Percentiles rank a stretch among this genome's conserved stretches.
Evolutionary conservation across 2,797 vertebrate species (phyloP).

Genomic region (Catostomus latipinnis): DNA sequence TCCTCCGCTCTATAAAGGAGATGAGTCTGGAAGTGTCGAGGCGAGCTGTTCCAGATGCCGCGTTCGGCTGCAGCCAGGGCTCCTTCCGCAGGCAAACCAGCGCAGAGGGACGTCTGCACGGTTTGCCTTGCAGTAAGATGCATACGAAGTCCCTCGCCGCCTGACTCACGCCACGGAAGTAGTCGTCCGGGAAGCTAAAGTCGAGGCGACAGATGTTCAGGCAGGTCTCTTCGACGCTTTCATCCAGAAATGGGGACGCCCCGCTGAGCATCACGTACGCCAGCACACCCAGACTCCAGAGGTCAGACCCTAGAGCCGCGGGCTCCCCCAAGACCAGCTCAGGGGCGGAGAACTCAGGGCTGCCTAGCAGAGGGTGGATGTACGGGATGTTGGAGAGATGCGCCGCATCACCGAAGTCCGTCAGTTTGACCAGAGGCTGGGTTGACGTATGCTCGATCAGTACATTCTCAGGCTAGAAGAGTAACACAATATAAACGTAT

Average conservation of each 20-base stretch:
- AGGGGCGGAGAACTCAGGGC: constrained; percentile 94
- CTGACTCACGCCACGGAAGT: constrained; percentile 93
- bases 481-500: neutral
- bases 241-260: constrained; percentile 96
- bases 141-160: constrained; percentile 91
- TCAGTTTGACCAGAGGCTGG: constrained; percentile 88
- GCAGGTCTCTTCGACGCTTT: constrained; percentile 97
- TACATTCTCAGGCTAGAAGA: constrained; percentile 93
- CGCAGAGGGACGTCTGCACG: constrained; percentile 84
- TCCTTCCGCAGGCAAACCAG: constrained; percentile 88
- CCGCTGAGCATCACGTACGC: constrained; percentile 96
- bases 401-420: constrained; percentile 93
- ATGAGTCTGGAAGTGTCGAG: constrained; percentile 94
- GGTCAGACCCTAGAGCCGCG: constrained; percentile 89
- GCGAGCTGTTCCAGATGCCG: constrained; percentile 71
- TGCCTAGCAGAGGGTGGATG: constrained; percentile 92
- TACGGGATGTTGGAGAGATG: constrained; percentile 90
- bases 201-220: constrained; percentile 98
- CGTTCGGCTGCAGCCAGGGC: constrained; percentile 87
- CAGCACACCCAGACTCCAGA: constrained; percentile 96
- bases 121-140: constrained; percentile 88
- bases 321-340: constrained; percentile 96
- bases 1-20: constrained; percentile 95
- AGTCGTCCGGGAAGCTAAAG: constrained; percentile 98
- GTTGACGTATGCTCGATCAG: constrained; percentile 88